Evolutionary conservation across 2,113 vertebrate species (phyloP), one percentile per base, ranked within the genome.

Genomic region (Paramormyrops kingsleyae): DNA sequence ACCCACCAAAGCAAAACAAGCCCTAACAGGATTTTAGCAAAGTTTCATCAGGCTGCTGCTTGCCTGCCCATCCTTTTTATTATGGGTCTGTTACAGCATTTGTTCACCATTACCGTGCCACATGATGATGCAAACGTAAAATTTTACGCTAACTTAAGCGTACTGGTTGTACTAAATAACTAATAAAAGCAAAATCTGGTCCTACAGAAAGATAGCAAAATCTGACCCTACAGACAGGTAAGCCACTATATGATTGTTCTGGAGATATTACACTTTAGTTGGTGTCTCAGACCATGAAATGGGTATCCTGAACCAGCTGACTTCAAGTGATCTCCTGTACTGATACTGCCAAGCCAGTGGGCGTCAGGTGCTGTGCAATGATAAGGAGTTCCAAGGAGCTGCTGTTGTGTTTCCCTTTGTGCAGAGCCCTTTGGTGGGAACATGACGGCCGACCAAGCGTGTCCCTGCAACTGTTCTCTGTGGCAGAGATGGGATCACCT

Each of bases 381-480:
- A 53, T 66, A 27, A 31, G 62, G 62, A 31, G 10, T 66, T 31
- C n/a, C 8, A 31, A 27, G 62, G 1, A 66, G 3, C 62, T 12
- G n/a, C 62, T 27, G n/a, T 12, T 66, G n/a, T 66, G 62, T 39
- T 7, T 85, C 1, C 10, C 12, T 46, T 52, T 89, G 39, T 90
- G 21, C 80, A 80, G 91, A 95, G 95, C 94, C 95, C 3, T 90
- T 92, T 46, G 94, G 95, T 56, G 88, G 83, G 0, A 92, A 90
- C 44, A 90, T 91, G 89, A 92, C 87, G 0, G n/a, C 74, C 5
- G 85, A 84, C 49, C 91, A 92, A 49, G 94, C 91, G 0, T 97
- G 97, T 86, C 95, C 96, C 2, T 94, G 96, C 59, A 92, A 95
- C 89, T 93, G 94, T 89, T 88, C 94, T 50, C 97, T 96, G 96